Evolutionary conservation across 1,140 invertebrate species (phyloP).

Genomic region (Neodiprion lecontei): DNA sequence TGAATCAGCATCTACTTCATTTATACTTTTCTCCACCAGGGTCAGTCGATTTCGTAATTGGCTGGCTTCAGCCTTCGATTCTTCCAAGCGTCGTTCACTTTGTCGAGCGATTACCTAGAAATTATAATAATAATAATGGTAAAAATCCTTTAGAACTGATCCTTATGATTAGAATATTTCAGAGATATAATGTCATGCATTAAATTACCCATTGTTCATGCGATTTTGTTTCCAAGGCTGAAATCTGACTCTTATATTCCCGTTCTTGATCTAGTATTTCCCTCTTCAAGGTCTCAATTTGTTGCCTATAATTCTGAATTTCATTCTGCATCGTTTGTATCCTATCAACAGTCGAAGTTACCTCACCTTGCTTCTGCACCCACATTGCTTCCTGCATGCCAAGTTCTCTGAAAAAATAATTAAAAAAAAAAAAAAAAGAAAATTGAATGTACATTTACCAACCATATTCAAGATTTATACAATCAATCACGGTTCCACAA

Average conservation of each 20-base stretch:
- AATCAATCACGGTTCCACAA: not conserved
- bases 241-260: slow-evolving; percentile 76
- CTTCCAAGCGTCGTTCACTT: slow-evolving; percentile 77
- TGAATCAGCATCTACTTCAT: slow-evolving; percentile 50
- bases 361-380: slow-evolving; percentile 84
- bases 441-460: slow-evolving; percentile 16
- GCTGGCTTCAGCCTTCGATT: slow-evolving; percentile 75
- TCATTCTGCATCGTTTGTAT: slow-evolving; percentile 79
- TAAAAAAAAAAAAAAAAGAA: too few relatives aligned
- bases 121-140: slow-evolving; percentile 19
- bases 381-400: slow-evolving; percentile 82
- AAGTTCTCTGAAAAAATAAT: slow-evolving; percentile 67
- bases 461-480: not conserved
- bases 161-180: not conserved
- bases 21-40: slow-evolving; percentile 63
- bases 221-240: slow-evolving; percentile 75
- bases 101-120: slow-evolving; percentile 71
- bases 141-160: slow-evolving; percentile 17
- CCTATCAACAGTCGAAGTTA: slow-evolving; percentile 77
- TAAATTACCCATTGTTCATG: slow-evolving; percentile 76
- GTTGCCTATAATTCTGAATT: slow-evolving; percentile 77
- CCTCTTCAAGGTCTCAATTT: slow-evolving; percentile 76
- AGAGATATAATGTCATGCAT: slow-evolving; percentile 17
- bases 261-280: slow-evolving; percentile 83
- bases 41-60: slow-evolving; percentile 77